Evolutionary conservation across 2,888 invertebrate species (phyloP).

Genomic region (Zhuqinia jingwanae): DNA sequence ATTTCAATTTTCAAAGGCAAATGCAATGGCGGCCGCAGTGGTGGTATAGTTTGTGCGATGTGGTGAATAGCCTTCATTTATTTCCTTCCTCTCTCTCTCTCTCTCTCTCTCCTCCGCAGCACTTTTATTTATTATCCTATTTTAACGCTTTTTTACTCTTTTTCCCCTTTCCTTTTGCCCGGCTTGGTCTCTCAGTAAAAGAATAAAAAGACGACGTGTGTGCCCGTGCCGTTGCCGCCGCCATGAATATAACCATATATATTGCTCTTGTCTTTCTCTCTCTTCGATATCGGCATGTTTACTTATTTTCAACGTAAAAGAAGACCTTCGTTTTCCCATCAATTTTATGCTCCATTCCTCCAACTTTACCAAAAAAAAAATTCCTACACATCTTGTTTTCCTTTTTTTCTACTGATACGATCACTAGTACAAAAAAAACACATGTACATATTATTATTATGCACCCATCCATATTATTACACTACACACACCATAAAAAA

Average conservation of each 20-base stretch:
- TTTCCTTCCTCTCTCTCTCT: constrained; percentile 16
- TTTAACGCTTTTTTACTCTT: constrained; percentile 28
- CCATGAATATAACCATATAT: background rate
- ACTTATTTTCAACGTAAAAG: constrained; percentile 6
- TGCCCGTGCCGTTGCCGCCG: constrained; percentile 16
- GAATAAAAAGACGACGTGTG: constrained; percentile 5
- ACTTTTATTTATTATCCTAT: constrained; percentile 49
- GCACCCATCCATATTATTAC: constrained; percentile 27
- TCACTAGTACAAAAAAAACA: no score
- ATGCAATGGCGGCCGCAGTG: background rate
- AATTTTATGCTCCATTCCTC: constrained; percentile 7
- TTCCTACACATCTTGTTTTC: background rate
- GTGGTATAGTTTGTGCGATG: background rate
- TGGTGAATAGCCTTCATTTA: constrained; percentile 49
- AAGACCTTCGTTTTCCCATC: constrained; percentile 41
- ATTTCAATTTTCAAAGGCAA: no score
- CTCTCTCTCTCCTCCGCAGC: background rate
- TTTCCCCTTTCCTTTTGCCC: background rate
- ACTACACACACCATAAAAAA: background rate
- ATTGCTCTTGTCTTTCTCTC: background rate
- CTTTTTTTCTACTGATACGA: background rate
- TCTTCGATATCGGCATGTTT: background rate
- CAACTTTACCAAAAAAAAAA: background rate
- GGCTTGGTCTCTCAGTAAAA: background rate
- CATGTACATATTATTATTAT: constrained; percentile 14